Percentiles rank a stretch among this genome's conserved stretches.
Evolutionary conservation across 2,888 invertebrate species (phyloP).

Genomic region (Sipha maydis): DNA sequence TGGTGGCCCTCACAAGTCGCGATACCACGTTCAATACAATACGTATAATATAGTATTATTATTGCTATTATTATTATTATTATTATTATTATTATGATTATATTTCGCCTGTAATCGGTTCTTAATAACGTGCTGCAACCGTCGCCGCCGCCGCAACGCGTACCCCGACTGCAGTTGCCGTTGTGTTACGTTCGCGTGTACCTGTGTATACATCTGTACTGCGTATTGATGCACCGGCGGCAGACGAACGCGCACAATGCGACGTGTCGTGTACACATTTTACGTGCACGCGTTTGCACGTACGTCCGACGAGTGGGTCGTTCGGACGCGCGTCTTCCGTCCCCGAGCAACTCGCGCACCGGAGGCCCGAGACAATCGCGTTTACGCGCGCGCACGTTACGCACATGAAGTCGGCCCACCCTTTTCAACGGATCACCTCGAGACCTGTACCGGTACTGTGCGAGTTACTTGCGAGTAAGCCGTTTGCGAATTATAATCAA

Average conservation of each 20-base stretch:
- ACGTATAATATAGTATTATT: not conserved
- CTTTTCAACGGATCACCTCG: no score
- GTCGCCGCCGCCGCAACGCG: not conserved
- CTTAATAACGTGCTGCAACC: slow-evolving; percentile 24
- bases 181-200: not conserved
- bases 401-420: no score
- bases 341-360: no score
- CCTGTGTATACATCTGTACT: not conserved
- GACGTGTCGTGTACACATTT: no score
- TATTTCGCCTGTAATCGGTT: slow-evolving; percentile 40
- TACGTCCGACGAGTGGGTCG: no score
- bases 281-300: no score
- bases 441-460: no score
- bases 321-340: no score
- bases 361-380: no score
- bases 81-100: slow-evolving; percentile 4
- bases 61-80: slow-evolving; percentile 2
- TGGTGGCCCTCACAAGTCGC: slow-evolving; percentile 16
- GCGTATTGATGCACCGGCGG: not conserved
- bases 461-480: no score
- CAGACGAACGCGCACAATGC: not conserved
- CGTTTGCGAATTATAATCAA: no score
- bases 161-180: not conserved
- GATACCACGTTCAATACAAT: not conserved
- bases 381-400: no score